phyloP scores from a whole-genome alignment of 2,797 vertebrate species.

The Oceanodroma leucorhoa region DNA sequence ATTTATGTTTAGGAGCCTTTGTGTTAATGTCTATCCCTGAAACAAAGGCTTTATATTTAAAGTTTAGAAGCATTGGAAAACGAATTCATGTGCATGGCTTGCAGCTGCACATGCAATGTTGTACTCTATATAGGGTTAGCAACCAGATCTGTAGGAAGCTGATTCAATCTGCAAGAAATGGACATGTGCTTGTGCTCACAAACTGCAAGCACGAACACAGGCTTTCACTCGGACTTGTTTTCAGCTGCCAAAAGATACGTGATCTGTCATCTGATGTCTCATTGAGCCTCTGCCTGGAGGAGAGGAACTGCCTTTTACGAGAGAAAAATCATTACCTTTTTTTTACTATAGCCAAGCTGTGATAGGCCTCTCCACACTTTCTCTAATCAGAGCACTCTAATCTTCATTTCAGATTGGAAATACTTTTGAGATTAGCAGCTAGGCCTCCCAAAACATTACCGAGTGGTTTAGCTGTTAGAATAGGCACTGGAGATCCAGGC shows the following conservation, averaged over 20 bases:
- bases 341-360: not conserved
- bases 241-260: not conserved
- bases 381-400: not conserved
- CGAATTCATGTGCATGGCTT: fast-evolving
- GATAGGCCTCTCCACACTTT: not conserved
- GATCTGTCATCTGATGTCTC: not conserved
- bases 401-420: not conserved
- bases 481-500: not conserved
- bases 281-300: not conserved
- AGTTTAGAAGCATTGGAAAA: not conserved
- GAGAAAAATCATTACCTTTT: not conserved
- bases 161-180: not conserved
- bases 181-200: not conserved
- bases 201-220: not conserved
- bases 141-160: not conserved
- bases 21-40: not conserved
- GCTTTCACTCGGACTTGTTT: not conserved
- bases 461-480: not conserved
- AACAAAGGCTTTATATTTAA: not conserved
- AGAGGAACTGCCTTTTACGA: not conserved
- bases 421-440: not conserved
- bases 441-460: not conserved
- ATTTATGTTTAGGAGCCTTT: not conserved
- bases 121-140: not conserved
- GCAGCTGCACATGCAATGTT: not conserved